Percentiles rank a stretch among this genome's conserved stretches.
Conservation (phyloP, 2,113 vertebrate species). For the Vidua chalybeata region DNA sequence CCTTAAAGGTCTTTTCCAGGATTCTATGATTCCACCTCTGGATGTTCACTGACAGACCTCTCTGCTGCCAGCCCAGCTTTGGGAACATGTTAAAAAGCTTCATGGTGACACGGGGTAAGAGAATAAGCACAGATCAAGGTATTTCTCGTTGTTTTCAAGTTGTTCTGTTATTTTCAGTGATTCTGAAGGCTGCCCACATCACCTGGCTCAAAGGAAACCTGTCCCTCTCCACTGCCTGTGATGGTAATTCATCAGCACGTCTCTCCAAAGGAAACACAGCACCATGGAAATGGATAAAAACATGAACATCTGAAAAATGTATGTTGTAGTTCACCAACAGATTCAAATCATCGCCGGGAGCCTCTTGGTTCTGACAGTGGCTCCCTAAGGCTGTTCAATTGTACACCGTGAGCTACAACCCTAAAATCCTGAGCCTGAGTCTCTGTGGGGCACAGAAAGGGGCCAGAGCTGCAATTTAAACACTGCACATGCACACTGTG, state of each 20-base stretch:
- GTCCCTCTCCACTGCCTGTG: background rate
- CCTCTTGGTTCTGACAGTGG: background rate
- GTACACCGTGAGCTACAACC: background rate
- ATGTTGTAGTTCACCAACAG: background rate
- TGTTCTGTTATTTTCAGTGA: background rate
- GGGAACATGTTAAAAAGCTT: accelerated
- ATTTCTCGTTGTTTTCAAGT: background rate
- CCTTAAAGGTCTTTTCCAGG: background rate
- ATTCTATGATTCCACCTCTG: background rate
- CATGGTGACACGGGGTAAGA: background rate
- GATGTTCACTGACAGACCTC: background rate
- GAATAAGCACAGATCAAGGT: background rate
- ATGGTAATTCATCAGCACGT: background rate
- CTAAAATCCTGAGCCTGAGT: background rate
- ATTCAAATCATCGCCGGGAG: background rate
- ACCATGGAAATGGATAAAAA: background rate
- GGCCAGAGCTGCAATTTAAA: background rate
- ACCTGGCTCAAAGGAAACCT: background rate
- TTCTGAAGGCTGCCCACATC: background rate
- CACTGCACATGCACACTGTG: accelerated
- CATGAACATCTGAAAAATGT: background rate
- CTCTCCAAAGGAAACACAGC: background rate
- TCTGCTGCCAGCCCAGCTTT: background rate
- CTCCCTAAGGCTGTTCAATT: background rate
- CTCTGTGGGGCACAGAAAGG: background rate